Conservation (phyloP, 2,888 invertebrate species). For the Drosophila neoperkinsi region DNA sequence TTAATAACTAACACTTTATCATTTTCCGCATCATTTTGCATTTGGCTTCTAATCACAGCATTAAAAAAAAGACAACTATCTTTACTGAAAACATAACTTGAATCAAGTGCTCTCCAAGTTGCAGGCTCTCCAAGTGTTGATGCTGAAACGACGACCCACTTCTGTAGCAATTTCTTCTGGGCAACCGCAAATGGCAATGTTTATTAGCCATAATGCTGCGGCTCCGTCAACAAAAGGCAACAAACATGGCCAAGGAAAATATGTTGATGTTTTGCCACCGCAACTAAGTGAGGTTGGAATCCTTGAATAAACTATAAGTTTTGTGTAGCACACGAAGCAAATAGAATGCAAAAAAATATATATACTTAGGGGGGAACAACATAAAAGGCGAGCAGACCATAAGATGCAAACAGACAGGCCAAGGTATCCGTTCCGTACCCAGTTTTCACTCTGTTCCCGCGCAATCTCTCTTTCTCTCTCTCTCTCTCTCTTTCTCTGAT, state of each 20-base stretch:
- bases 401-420: constrained; percentile 28
- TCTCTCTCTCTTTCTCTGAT: constrained; percentile 8
- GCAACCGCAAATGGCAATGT: constrained; percentile 76
- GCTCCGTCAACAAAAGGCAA: constrained; percentile 50
- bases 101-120: constrained; percentile 6
- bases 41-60: neutral
- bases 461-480: neutral
- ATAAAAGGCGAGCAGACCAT: constrained; percentile 10
- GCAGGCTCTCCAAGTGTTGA: constrained; percentile 18
- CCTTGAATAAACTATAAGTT: constrained; percentile 76
- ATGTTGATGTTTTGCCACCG: constrained; percentile 45
- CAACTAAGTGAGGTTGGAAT: constrained; percentile 43
- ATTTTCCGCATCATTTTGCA: neutral
- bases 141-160: constrained; percentile 43
- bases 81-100: constrained; percentile 1
- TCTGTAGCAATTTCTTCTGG: constrained; percentile 49
- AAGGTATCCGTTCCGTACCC: constrained; percentile 57
- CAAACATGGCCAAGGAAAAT: constrained; percentile 51
- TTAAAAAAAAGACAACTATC: neutral
- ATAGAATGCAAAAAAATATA: constrained; percentile 24
- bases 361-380: neutral
- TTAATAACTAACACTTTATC: neutral
- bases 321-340: constrained; percentile 54
- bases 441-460: constrained; percentile 21
- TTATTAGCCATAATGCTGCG: constrained; percentile 79